Evolutionary conservation across 2,797 vertebrate species (phyloP).

Genomic region (Pseudochirops corinnae): DNA sequence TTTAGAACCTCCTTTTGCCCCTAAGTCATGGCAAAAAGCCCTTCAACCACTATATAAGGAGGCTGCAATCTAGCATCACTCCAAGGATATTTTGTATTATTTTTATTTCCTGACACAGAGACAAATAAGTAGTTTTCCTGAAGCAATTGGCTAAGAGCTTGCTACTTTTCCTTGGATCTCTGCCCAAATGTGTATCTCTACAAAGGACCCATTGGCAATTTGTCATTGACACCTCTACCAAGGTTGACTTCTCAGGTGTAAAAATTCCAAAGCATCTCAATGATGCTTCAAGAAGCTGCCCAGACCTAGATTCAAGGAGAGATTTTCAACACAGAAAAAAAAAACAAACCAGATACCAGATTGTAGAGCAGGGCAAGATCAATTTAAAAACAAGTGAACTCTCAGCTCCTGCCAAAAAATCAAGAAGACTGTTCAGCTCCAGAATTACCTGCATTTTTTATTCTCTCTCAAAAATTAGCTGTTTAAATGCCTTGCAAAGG

Average conservation of each 20-base stretch:
- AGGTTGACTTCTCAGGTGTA: conserved; percentile 92
- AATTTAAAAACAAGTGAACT: conserved; percentile 95
- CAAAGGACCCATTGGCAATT: conserved; percentile 98
- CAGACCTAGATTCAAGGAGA: conserved; percentile 96
- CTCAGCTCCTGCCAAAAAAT: conserved; percentile 91
- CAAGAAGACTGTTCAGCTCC: conserved; percentile 93
- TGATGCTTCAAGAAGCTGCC: conserved; percentile 95
- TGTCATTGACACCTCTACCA: conserved; percentile 95
- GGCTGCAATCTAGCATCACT: not conserved
- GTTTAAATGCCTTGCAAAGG: conserved; percentile 89
- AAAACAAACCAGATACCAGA: conserved; percentile 99
- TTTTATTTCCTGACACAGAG: not conserved
- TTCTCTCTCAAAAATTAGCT: conserved; percentile 97
- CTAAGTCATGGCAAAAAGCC: not conserved
- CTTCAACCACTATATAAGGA: not conserved
- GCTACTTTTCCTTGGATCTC: conserved; percentile 88
- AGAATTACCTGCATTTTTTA: conserved; percentile 92
- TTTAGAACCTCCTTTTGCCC: not conserved
- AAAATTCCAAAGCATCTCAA: conserved; percentile 94
- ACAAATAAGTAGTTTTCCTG: not conserved
- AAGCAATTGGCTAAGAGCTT: not conserved
- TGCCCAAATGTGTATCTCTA: conserved; percentile 95
- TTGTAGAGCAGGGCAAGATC: conserved; percentile 94
- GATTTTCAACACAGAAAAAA: conserved; percentile 98
- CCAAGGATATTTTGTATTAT: not conserved